These are phyloP conservation scores for Tragelaphus scriptus DNA, from an alignment of 2,113 vertebrate species.

Conservation along the genomic window DNA sequence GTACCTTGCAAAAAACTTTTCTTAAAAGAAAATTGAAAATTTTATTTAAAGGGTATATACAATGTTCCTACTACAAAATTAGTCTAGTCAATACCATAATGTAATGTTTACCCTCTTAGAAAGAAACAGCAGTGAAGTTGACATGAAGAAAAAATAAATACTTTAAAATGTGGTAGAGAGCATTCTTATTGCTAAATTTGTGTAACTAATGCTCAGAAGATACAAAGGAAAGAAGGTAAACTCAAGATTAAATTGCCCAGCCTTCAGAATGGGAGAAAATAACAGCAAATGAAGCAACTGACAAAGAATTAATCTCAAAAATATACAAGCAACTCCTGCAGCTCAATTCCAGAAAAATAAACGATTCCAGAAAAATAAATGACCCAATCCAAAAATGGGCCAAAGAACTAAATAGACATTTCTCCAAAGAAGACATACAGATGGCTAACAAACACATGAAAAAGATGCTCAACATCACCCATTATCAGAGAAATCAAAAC, in stretches of 20 bases:
- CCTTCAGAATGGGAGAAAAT: no score
- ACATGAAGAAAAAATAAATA: background rate
- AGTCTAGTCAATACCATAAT: background rate
- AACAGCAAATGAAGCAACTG: no score
- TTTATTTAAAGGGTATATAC: background rate
- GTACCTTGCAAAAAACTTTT: background rate
- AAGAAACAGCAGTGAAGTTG: background rate
- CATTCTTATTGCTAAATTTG: background rate
- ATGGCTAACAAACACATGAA: no score
- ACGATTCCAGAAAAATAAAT: no score
- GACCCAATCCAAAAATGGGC: no score
- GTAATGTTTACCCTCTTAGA: background rate
- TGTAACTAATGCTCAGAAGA: constrained; percentile 26
- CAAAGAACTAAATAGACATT: no score
- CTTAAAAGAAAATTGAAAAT: background rate
- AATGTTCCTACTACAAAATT: constrained; percentile 9
- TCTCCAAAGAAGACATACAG: no score
- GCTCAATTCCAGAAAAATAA: no score
- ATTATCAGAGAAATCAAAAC: no score
- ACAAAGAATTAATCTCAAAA: no score
- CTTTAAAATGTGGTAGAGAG: background rate
- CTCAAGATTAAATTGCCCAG: constrained; percentile 14
- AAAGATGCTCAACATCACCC: no score
- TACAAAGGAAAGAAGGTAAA: constrained; percentile 19
- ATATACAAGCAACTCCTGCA: no score